Base-by-base conservation (phyloP, 2,888 invertebrate species). In the Cephus sareptanus region DNA sequence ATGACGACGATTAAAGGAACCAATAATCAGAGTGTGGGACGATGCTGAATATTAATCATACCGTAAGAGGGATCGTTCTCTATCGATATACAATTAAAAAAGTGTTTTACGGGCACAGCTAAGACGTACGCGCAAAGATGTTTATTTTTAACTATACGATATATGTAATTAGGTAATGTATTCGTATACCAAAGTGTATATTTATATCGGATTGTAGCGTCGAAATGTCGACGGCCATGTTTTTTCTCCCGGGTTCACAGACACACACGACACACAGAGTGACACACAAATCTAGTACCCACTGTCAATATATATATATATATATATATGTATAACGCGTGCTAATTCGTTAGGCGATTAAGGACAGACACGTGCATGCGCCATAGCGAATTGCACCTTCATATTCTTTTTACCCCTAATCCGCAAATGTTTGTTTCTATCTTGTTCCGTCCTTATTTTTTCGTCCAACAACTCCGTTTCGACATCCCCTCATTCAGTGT, bases 101-200 rank as follows among this genome's bases (percentile, higher is more conserved):
- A 30, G 31, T 33, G 71, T 71, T 33, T 71, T 13, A 71, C 71
- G 35, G 74, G 69, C 34, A 37, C 30, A 69, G 75, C 34, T n/a
- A 77, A 34, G 76, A 76, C 76, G 79, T 35, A 77, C 76, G 79
- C 74, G 79, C 76, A 79, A 79, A 79, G 79, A 77, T 79, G 76
- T 79, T 79, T 79, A 76, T 79, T 79, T 79, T 76, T 79, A 77
- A 76, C 74, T 33, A 30, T 74, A 37, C 40, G 71, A n/a, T 34
- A 31, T 34, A 69, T 56, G 70, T 75, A 75, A 74, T 73, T 74
- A 74, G 80, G 80, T 83, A 80, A 80, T 81, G 81, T 87, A 86
- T 86, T 87, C 85, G 83, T 84, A 87, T 85, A 86, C 87, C 86
- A 86, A 86, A 86, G 86, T 86, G 84, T 86, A 87, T 81, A 84